Conservation (phyloP, 2,888 invertebrate genomes). For the Leuctra nigra region DNA sequence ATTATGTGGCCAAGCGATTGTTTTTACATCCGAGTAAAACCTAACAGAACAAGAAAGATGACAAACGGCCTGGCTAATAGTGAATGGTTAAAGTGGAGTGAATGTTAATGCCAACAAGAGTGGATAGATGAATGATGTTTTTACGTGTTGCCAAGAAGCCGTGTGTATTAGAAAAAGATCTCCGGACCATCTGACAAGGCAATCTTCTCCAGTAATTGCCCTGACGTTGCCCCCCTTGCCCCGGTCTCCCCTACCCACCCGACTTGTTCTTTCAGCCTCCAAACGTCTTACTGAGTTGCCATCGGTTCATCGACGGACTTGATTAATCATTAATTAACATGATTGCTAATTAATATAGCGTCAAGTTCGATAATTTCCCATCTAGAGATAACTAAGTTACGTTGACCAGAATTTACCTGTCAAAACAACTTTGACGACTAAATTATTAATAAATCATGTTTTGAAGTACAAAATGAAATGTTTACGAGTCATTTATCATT, state of each 20-base stretch:
- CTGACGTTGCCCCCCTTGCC: not conserved
- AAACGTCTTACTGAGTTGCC: not conserved
- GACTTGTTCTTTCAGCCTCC: not conserved
- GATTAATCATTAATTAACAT: conserved; percentile 12
- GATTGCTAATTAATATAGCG: conserved; percentile 14
- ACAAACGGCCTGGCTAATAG: no score
- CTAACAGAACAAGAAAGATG: no score
- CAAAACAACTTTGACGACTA: no score
- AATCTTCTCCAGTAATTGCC: conserved; percentile 13
- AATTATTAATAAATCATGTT: no score
- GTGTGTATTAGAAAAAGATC: not conserved
- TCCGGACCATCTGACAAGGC: conserved; percentile 9
- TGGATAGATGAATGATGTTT: not conserved
- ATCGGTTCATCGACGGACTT: conserved; percentile 1
- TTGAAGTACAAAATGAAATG: no score
- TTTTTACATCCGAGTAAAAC: no score
- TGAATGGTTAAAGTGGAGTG: not conserved
- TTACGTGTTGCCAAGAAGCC: conserved; percentile 5
- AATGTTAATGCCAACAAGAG: not conserved
- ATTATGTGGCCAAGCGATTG: no score
- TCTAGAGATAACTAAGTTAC: no score
- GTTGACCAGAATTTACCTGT: no score
- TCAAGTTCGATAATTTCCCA: no score
- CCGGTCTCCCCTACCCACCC: not conserved
- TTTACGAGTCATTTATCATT: no score